phyloP scores from a whole-genome alignment of 2,797 vertebrate genomes.

The Prionace glauca region DNA sequence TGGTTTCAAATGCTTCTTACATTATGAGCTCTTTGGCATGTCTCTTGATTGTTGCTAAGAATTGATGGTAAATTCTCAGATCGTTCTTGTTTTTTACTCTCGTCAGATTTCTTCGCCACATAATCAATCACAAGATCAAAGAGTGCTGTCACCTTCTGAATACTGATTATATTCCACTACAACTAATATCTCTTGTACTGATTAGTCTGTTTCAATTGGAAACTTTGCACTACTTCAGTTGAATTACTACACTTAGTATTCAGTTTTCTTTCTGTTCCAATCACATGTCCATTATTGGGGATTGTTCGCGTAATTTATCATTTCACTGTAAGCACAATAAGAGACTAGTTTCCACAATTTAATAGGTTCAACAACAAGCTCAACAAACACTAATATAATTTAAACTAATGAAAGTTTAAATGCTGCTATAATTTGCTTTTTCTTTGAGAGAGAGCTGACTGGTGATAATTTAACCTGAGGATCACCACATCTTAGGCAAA shows the following conservation, averaged over 20 bases:
- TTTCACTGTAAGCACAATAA: neutral
- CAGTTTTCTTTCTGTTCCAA: neutral
- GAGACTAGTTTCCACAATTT: neutral
- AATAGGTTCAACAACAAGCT: neutral
- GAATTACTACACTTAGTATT: neutral
- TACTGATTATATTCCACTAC: neutral
- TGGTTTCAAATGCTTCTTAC: neutral
- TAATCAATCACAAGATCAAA: neutral
- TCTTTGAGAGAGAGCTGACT: too few species aligned
- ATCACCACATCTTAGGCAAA: too few species aligned
- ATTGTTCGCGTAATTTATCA: neutral
- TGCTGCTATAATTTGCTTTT: too few species aligned
- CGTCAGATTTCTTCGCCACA: neutral
- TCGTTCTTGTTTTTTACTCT: neutral
- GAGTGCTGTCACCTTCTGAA: neutral
- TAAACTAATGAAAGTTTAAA: neutral
- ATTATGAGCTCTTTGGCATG: neutral
- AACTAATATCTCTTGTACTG: neutral
- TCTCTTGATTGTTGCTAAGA: neutral
- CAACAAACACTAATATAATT: neutral
- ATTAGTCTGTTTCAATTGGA: neutral
- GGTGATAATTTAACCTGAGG: too few species aligned
- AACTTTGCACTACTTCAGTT: neutral
- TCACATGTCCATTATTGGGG: neutral
- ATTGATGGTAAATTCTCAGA: neutral